A percentile compares a stretch with the other conserved stretches of the same genome.
Conservation (phyloP, 2,797 vertebrate genomes). For the Lerista edwardsae region DNA sequence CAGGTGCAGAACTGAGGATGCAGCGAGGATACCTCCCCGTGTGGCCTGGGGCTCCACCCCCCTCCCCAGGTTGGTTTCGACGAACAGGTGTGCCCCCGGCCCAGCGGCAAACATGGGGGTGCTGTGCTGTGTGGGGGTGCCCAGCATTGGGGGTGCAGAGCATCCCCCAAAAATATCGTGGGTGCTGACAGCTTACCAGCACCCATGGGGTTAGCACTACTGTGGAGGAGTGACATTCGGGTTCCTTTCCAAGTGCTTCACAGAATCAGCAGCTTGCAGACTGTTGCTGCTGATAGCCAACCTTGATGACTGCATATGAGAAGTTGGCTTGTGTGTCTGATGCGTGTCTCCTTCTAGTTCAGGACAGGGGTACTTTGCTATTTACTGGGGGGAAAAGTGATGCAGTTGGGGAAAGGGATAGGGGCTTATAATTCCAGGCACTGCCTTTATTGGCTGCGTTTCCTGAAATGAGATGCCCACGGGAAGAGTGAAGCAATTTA, state of each 20-base stretch:
- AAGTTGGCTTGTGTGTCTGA: neutral
- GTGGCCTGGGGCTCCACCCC: too few relatives aligned
- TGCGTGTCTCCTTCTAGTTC: conserved; percentile 32
- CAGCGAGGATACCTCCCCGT: too few relatives aligned
- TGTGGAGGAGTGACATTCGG: conserved; percentile 24
- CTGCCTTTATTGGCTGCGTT: conserved; percentile 30
- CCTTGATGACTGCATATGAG: conserved; percentile 36
- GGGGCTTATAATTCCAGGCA: conserved; percentile 12
- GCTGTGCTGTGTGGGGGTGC: too few relatives aligned
- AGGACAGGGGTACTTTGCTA: neutral
- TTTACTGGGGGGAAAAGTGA: conserved; percentile 47
- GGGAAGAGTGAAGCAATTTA: too few relatives aligned
- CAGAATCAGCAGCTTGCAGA: conserved; percentile 21
- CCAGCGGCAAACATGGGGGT: too few relatives aligned
- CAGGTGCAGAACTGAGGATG: too few relatives aligned
- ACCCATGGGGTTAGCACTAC: too few relatives aligned
- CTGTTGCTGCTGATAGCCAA: conserved; percentile 36
- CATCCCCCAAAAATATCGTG: too few relatives aligned
- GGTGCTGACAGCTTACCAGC: too few relatives aligned
- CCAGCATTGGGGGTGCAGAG: too few relatives aligned
- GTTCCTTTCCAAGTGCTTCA: conserved; percentile 39
- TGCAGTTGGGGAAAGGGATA: conserved; percentile 25
- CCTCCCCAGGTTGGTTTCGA: too few relatives aligned
- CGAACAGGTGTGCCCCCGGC: too few relatives aligned
- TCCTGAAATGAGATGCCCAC: conserved; percentile 39